phyloP scores from a whole-genome alignment of 2,797 vertebrate species.

The Dallia pectoralis region DNA sequence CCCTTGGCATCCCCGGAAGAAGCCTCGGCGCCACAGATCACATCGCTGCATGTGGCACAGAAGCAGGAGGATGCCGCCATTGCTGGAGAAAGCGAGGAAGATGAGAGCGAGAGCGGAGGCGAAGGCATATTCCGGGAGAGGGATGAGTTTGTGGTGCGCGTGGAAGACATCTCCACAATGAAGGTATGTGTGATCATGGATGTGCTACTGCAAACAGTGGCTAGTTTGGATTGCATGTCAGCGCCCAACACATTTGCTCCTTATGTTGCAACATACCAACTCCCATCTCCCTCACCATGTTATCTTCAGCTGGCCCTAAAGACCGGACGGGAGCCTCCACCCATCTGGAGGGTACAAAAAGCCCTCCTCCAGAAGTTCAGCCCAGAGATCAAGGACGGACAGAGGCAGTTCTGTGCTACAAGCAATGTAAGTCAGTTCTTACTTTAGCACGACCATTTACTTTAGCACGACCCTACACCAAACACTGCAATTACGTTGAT shows the following conservation, averaged over 20 bases:
- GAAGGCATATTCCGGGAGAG: conserved; percentile 93
- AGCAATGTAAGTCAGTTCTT: conserved; percentile 84
- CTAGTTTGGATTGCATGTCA: background rate
- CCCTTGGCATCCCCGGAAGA: conserved; percentile 82
- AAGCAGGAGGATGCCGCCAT: conserved; percentile 89
- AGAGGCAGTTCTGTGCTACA: conserved; percentile 92
- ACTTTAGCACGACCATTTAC: background rate
- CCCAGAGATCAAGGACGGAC: conserved; percentile 93
- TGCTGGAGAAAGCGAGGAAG: conserved; percentile 88
- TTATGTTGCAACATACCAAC: background rate
- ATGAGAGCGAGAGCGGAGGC: conserved; percentile 88
- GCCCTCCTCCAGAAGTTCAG: conserved; percentile 94
- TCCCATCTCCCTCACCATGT: background rate
- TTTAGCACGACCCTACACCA: background rate
- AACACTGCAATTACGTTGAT: no score
- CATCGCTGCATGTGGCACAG: conserved; percentile 87
- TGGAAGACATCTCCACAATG: conserved; percentile 87
- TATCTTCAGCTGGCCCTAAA: conserved; percentile 83
- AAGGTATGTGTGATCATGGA: conserved; percentile 71
- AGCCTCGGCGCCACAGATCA: conserved; percentile 74
- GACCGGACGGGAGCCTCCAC: conserved; percentile 88
- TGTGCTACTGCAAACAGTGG: background rate
- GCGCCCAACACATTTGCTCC: background rate
- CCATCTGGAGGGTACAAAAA: conserved; percentile 94
- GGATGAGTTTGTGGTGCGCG: conserved; percentile 91